These are phyloP conservation scores for Falcunculus frontatus DNA, from an alignment of 2,113 vertebrate species.

Conservation along the genomic window DNA sequence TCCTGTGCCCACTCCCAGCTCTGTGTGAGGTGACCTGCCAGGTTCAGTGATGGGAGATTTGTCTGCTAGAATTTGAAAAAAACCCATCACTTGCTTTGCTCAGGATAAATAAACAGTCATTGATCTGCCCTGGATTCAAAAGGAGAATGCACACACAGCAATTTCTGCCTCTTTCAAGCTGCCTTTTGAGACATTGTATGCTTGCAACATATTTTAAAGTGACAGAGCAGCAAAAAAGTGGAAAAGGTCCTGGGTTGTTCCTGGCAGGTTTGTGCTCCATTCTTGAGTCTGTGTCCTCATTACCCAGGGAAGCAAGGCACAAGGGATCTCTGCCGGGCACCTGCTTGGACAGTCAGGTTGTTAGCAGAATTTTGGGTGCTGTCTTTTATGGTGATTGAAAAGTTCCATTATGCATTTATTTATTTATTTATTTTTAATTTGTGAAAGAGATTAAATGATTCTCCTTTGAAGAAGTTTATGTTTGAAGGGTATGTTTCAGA, in stretches of 20 bases:
- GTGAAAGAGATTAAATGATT: not conserved
- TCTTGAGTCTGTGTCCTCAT: slow-evolving; percentile 10
- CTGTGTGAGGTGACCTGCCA: not conserved
- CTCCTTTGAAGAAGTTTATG: not conserved
- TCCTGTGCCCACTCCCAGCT: not conserved
- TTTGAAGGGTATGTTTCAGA: not conserved
- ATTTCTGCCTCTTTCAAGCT: not conserved
- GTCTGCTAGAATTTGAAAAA: not conserved
- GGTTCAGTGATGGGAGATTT: not conserved
- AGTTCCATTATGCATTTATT: not conserved
- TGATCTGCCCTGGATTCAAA: not conserved
- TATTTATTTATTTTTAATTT: not conserved
- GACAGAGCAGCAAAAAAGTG: slow-evolving; percentile 7
- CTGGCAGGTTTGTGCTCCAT: not conserved
- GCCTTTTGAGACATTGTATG: not conserved
- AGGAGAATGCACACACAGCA: not conserved
- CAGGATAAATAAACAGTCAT: not conserved
- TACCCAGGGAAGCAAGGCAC: slow-evolving; percentile 45
- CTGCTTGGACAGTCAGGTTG: not conserved
- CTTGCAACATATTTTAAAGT: not conserved
- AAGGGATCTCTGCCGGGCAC: not conserved
- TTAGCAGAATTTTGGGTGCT: slow-evolving; percentile 36
- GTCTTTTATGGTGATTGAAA: slow-evolving; percentile 1
- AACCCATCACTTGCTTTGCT: not conserved
- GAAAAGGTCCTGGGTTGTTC: slow-evolving; percentile 2